Base-by-base conservation (phyloP, 1,140 invertebrate species). In the Pantala flavescens region DNA sequence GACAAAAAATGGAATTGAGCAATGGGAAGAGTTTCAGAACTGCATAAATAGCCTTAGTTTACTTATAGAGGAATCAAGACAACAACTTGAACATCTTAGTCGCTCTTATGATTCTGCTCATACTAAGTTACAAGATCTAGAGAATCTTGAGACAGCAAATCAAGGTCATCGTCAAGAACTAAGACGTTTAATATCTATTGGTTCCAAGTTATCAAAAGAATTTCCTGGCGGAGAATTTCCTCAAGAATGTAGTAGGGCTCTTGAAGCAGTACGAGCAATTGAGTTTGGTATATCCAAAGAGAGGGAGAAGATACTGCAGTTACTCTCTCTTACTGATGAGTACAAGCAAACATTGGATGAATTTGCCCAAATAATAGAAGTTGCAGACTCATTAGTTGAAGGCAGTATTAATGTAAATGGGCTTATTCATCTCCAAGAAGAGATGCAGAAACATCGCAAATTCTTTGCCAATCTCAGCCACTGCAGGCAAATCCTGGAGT, bases 381-480 rank as follows among this genome's bases (percentile, higher is more conserved):
- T 94, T 5, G 92, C 93, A 3, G 90, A 94, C 81, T 88, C 89
- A 71, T 81, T 94, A 28, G 83, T 94, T 3, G 89, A 91, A 70
- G 89, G 88, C 78, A 89, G 90, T 21, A 89, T 94, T 36, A 87
- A 88, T 0, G 91, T 93, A 0, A 87, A 85, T 55, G 89, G 89
- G 77, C 83, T 93, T 74, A 88, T 90, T 78, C 90, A 93, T 78
- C 82, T 95, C 12, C 90, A 92, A 73, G 91, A 94, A 78, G 93
- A 94, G 83, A 92, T 95, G 82, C 91, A 94, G 77, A 95, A 93
- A 79, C 92, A 94, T 79, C 86, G 92, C 70, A 93, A 93, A 79
- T 94, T 95, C 82, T 95, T 95, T 79, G 90, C 93, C 0, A 94
- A 93, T 78, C 81, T 96, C 12, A 94, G 92, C 78, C 92, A 94